Base-by-base conservation (phyloP, 2,888 invertebrate genomes). In the Andrena bucephala region DNA sequence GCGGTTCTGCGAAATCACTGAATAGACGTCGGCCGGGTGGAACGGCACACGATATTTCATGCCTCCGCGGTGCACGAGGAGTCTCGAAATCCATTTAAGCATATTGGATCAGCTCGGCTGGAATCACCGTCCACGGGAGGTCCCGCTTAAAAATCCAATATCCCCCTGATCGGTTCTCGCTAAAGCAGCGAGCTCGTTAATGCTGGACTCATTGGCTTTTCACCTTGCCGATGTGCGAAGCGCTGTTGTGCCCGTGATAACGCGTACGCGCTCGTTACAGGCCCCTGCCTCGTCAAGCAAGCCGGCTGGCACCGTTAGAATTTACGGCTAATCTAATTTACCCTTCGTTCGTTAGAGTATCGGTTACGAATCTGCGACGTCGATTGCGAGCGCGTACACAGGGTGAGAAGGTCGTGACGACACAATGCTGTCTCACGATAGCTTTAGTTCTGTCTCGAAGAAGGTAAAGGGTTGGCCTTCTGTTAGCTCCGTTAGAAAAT, bases 51-150 rank as follows among this genome's bases (percentile, higher is more conserved):
- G 50, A 71, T 71, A 73, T 66, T 78, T 70, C 75, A 65, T 77
- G 78, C 72, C 59, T 67, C 69, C 77, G 59, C 66, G 70, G 71
- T 69, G 78, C 69, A 59, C n/a, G 77, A 62, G 70, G 72, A 83
- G 84, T 70, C 73, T 86, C 70, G 62, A 86, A 91, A 90, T 91
- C 90, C 90, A 83, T 85, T 91, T 90, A 90, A 85, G 86, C 76
- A 90, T 91, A 91, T 91, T 91, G 89, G 90, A 91, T 91, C 87
- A 90, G 76, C 31, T 54, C 16, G 63, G 33, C 16, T 42, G 76
- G 27, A 70, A 62, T 59, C 59, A 66, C 71, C 48, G 71, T 73
- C 66, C 54, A 52, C 54, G 65, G 78, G 85, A 68, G 81, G 76
- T 78, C 73, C 67, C 81, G n/a, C 67, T 85, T 84, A 84, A 87